A percentile compares a stretch with the other conserved stretches of the same genome.
These are phyloP conservation scores for Agrochola lychnidis DNA, from an alignment of 2,888 invertebrate species.

Conservation along the genomic window DNA sequence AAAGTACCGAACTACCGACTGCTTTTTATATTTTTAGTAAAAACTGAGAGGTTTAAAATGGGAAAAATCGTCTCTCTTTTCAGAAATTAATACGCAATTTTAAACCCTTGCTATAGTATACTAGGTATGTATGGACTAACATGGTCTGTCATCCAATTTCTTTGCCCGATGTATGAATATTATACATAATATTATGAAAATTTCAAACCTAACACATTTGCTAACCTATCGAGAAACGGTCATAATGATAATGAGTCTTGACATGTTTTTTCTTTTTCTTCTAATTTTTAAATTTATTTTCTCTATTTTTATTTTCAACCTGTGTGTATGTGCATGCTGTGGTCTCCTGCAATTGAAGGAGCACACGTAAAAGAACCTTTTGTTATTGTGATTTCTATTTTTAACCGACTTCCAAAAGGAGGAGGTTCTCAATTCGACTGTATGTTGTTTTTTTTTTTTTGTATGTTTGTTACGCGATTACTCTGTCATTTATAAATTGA, in stretches of 20 bases:
- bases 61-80: not conserved
- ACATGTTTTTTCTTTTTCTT: not conserved
- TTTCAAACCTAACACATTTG: not conserved
- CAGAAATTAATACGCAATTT: too few relatives aligned
- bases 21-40: not conserved
- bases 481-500: too few relatives aligned
- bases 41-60: not conserved
- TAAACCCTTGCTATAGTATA: not conserved
- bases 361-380: not conserved
- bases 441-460: too few relatives aligned
- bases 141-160: not conserved
- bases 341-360: not conserved
- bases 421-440: too few relatives aligned
- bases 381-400: not conserved
- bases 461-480: too few relatives aligned
- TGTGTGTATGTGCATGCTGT: not conserved
- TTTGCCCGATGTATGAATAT: too few relatives aligned
- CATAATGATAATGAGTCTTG: not conserved
- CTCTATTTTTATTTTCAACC: not conserved
- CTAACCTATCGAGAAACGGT: not conserved
- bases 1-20: constrained; percentile 14
- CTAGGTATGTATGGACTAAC: not conserved
- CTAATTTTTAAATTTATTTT: not conserved
- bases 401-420: too few relatives aligned
- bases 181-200: not conserved